Base-by-base conservation (phyloP, 2,797 vertebrate species). In the Yasuhikotakia modesta region DNA sequence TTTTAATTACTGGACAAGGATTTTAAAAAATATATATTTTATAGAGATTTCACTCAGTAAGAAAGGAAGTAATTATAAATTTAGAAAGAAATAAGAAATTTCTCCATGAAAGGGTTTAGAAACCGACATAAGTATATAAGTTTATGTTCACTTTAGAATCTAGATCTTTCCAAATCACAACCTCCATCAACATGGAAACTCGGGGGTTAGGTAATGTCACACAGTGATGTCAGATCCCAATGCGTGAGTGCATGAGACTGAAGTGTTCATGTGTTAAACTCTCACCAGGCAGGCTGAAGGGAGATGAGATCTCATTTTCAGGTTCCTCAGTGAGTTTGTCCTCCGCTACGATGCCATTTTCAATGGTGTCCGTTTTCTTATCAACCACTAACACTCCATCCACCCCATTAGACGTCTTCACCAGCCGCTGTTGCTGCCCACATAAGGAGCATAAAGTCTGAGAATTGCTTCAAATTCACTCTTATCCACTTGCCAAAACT, bases 351-450 rank as follows among this genome's bases (percentile, higher is more conserved):
- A 7, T 74, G 64, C 86, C 86, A 11, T 86, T 86, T 70, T 86
- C 86, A 60, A 83, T 58, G 21, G 70, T 78, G 63, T 87, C 86
- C 11, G 52, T 27, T 61, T 81, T 87, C 61, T 82, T 81, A 69
- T 85, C 86, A 53, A 32, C 69, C 57, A 79, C 81, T 48, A 85
- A 55, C 14, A 83, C 73, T 22, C 61, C 39, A 0, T 85, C 85
- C 19, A 80, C 58, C 6, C 79, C 84, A 57, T 83, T 84, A 22
- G 85, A 73, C 0, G 61, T 73, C 70, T 86, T 85, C 70, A 75
- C 73, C 74, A 87, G 39, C n/a, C 84, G 79, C 80, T 87, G 86
- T 74, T 84, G 86, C 86, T 85, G 77, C 6, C 74, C 2, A 76
- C 4, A 14, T 17, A 67, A 5, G 10, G 16, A 52, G 45, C 45